Evolutionary conservation across 2,888 invertebrate species (phyloP).

Genomic region (Glomeris marginata): DNA sequence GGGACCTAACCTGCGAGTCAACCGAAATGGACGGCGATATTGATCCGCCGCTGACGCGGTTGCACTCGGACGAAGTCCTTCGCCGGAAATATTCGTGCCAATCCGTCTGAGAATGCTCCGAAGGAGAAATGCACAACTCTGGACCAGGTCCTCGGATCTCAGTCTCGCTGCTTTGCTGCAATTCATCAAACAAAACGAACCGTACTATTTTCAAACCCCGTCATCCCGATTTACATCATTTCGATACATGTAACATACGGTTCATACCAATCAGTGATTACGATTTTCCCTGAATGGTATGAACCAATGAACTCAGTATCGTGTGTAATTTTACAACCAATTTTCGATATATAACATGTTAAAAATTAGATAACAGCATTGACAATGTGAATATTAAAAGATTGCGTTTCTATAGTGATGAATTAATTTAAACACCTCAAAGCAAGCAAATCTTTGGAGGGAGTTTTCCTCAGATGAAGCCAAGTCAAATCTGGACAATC

Average conservation of each 20-base stretch:
- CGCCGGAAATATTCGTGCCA: constrained; percentile 26
- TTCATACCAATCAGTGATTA: too few relatives aligned
- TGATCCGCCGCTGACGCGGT: not conserved
- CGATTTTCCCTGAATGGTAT: too few relatives aligned
- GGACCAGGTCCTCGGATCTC: constrained; percentile 27
- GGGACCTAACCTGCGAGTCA: too few relatives aligned
- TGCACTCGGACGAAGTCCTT: constrained; percentile 22
- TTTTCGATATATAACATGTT: too few relatives aligned
- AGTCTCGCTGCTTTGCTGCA: constrained; percentile 22
- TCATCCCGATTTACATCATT: too few relatives aligned
- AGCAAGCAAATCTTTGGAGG: constrained; percentile 4
- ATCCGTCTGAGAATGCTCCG: constrained; percentile 26
- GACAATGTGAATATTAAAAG: too few relatives aligned
- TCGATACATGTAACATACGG: too few relatives aligned
- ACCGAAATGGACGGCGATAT: not conserved
- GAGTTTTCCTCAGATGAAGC: constrained; percentile 27
- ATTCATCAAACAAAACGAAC: constrained; percentile 8
- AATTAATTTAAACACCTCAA: too few relatives aligned
- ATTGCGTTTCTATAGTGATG: too few relatives aligned
- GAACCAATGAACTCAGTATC: too few relatives aligned
- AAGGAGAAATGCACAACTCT: constrained; percentile 29
- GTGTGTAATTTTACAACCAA: too few relatives aligned
- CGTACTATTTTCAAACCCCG: constrained; percentile 8
- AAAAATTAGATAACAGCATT: too few relatives aligned
- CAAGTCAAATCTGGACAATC: constrained; percentile 38